Evolutionary conservation across 1,140 invertebrate species (phyloP).

Genomic region (Zaprionus ornatus): DNA sequence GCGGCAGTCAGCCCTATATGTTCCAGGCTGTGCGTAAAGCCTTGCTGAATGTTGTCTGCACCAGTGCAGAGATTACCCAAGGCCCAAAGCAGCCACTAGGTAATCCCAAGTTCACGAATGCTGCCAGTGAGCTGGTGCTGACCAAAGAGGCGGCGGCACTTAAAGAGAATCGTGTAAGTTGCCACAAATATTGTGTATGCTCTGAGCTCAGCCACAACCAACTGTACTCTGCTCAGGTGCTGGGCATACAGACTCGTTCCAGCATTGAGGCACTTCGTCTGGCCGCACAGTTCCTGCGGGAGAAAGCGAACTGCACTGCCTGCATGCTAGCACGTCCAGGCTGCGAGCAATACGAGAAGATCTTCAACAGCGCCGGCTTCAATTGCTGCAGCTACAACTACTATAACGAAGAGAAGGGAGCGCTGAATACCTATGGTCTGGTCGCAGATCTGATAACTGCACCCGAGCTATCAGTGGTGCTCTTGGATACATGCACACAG

Average conservation of each 20-base stretch:
- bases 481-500: constrained; percentile 98
- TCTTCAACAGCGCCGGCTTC: constrained; percentile 96
- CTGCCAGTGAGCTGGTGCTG: constrained; percentile 92
- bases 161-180: constrained; percentile 88
- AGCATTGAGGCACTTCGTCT: constrained; percentile 95
- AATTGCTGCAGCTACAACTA: constrained; percentile 93
- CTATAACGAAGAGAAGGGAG: constrained; percentile 91
- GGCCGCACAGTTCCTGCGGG: constrained; percentile 93
- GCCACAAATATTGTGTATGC: neutral
- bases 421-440: constrained; percentile 93
- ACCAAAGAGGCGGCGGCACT: constrained; percentile 91
- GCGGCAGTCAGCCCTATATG: constrained; percentile 97
- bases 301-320: constrained; percentile 88
- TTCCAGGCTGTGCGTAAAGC: constrained; percentile 96
- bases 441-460: constrained; percentile 92
- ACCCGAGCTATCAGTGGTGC: constrained; percentile 93
- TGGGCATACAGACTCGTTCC: constrained; percentile 95
- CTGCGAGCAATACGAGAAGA: constrained; percentile 96
- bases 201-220: no score
- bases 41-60: constrained; percentile 91
- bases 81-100: constrained; percentile 93
- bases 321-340: constrained; percentile 96
- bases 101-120: constrained; percentile 90
- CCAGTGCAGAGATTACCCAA: constrained; percentile 89
- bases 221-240: constrained; percentile 85